Conservation (phyloP, 2,888 invertebrate species). For the Watsonalla binaria region DNA sequence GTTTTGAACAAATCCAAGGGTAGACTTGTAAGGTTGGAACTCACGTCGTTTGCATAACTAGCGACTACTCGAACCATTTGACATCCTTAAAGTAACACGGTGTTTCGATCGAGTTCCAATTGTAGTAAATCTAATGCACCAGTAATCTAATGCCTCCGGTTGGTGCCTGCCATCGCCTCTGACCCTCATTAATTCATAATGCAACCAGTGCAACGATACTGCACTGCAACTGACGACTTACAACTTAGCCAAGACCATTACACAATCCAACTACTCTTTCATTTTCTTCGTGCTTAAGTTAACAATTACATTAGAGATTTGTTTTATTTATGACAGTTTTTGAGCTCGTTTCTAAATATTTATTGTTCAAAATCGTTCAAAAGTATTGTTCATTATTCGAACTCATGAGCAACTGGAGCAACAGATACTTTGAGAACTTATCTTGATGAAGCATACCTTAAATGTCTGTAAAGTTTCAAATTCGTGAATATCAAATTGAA, state of each 20-base stretch:
- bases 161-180: slow-evolving; percentile 32
- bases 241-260: slow-evolving; percentile 5
- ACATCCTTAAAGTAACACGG: too few relatives aligned
- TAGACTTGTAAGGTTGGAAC: too few relatives aligned
- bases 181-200: slow-evolving; percentile 25
- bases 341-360: not conserved
- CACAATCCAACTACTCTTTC: slow-evolving; percentile 1
- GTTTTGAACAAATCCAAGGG: too few relatives aligned
- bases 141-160: not conserved
- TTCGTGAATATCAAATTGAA: not conserved
- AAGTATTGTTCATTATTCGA: too few relatives aligned
- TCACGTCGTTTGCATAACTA: too few relatives aligned
- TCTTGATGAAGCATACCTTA: too few relatives aligned
- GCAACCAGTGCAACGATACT: slow-evolving; percentile 17
- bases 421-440: too few relatives aligned
- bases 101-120: not conserved
- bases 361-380: too few relatives aligned
- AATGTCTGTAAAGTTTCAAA: not conserved
- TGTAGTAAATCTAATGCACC: not conserved
- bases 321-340: not conserved
- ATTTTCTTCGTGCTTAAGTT: not conserved
- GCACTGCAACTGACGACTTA: slow-evolving; percentile 4
- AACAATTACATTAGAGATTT: not conserved
- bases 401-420: too few relatives aligned
- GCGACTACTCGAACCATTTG: too few relatives aligned